Percentiles rank a stretch among this genome's conserved stretches.
Conservation (phyloP, 2,797 vertebrate species). For the Pogonophryne albipinna region DNA sequence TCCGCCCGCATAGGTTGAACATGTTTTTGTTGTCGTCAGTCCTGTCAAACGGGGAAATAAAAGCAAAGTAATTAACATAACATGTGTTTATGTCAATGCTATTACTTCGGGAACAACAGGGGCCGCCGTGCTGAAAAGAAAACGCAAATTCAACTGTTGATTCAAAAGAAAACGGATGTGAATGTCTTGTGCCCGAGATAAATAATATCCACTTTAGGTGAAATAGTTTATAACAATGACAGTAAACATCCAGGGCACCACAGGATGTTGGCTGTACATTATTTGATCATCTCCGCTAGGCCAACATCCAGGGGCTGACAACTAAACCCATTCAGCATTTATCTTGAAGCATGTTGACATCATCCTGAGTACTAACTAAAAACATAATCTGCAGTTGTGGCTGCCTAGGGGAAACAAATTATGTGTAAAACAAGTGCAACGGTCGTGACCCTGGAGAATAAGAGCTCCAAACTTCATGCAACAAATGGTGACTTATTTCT, state of each 20-base stretch:
- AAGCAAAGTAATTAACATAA: not conserved
- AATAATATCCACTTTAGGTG: constrained; percentile 1
- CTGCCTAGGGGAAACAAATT: not conserved
- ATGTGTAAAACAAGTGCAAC: constrained; percentile 42
- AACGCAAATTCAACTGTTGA: constrained; percentile 72
- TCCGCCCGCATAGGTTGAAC: not conserved
- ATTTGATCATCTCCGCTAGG: constrained; percentile 66
- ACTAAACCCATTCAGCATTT: constrained; percentile 64
- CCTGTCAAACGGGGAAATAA: not conserved
- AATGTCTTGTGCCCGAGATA: constrained; percentile 16
- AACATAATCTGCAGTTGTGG: not conserved
- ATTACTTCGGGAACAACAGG: constrained; percentile 36
- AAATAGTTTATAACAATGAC: constrained; percentile 37
- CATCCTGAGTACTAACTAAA: constrained; percentile 34
- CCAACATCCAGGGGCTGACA: constrained; percentile 69
- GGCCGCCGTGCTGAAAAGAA: constrained; percentile 10
- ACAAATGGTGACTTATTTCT: constrained; percentile 57
- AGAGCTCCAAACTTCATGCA: constrained; percentile 64
- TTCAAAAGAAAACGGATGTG: constrained; percentile 49
- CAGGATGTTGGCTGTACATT: constrained; percentile 57
- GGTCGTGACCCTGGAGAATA: constrained; percentile 5
- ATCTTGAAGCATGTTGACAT: constrained; percentile 59
- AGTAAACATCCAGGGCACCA: constrained; percentile 46
- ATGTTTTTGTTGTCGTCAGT: not conserved
- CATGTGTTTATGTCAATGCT: constrained; percentile 31